Conservation (phyloP, 2,113 vertebrate genomes). For the Malurus cyaneus region DNA sequence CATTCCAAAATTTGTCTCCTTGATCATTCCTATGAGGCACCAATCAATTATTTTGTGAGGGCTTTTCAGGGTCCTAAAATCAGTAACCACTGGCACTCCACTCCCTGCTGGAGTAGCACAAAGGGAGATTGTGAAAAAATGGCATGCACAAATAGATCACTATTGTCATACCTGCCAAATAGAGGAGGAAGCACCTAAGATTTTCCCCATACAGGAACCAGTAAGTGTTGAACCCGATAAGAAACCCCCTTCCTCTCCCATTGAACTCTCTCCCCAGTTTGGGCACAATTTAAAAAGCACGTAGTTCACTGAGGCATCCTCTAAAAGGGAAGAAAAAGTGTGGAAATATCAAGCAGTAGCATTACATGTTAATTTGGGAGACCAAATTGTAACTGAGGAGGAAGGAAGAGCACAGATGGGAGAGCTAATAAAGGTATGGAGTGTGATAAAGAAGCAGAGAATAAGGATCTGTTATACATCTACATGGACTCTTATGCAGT, state of each 20-base stretch:
- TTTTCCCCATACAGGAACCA: neutral
- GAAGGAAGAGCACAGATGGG: neutral
- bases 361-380: neutral
- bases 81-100: neutral
- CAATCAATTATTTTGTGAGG: neutral
- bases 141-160: neutral
- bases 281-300: neutral
- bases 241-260: neutral
- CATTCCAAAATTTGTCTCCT: no score
- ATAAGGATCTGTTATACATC: neutral
- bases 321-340: neutral
- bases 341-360: neutral
- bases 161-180: neutral
- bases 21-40: neutral
- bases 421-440: neutral
- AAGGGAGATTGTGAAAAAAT: neutral
- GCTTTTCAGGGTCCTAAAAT: neutral
- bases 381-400: neutral
- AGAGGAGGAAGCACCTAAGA: neutral
- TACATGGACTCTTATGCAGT: neutral
- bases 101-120: neutral
- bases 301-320: neutral
- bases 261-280: neutral
- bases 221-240: neutral
- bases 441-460: neutral